Conservation (phyloP, 2,797 vertebrate genomes). For the Telmatherina bonti region DNA sequence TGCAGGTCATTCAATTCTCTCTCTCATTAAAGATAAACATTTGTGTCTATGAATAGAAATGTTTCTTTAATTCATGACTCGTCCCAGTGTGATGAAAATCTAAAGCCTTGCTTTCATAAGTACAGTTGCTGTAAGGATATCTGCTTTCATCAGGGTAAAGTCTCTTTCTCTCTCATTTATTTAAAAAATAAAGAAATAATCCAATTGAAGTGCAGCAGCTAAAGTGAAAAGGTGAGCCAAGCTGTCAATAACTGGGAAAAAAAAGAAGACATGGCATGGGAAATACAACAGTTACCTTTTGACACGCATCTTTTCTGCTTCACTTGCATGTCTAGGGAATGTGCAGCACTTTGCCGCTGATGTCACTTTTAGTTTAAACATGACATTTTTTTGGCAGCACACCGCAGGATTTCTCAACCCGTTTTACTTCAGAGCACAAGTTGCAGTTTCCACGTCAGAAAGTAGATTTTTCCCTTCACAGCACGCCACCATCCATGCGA, state of each 20-base stretch:
- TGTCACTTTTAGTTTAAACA: constrained; percentile 12
- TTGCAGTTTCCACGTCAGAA: constrained; percentile 18
- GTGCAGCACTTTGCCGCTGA: not conserved
- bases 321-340: constrained; percentile 1
- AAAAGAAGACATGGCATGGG: not conserved
- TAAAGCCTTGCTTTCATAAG: constrained; percentile 21
- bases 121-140: constrained; percentile 27
- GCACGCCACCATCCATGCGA: not conserved
- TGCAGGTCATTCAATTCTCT: constrained; percentile 71
- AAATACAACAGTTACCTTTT: not conserved
- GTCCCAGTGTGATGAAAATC: constrained; percentile 24
- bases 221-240: constrained; percentile 2
- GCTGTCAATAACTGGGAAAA: constrained; percentile 8
- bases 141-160: constrained; percentile 17
- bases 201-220: not conserved
- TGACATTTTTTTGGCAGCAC: constrained; percentile 27
- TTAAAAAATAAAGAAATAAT: not conserved
- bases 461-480: constrained; percentile 9
- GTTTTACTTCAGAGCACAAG: constrained; percentile 40
- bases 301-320: not conserved
- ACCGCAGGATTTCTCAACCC: constrained; percentile 17
- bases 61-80: constrained; percentile 71
- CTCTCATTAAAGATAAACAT: constrained; percentile 65
- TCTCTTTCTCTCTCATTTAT: not conserved
- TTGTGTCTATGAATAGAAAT: constrained; percentile 60